Evolutionary conservation across 2,888 invertebrate species (phyloP), one percentile per base, ranked within the genome.

Genomic region (Diarsia dahlii): DNA sequence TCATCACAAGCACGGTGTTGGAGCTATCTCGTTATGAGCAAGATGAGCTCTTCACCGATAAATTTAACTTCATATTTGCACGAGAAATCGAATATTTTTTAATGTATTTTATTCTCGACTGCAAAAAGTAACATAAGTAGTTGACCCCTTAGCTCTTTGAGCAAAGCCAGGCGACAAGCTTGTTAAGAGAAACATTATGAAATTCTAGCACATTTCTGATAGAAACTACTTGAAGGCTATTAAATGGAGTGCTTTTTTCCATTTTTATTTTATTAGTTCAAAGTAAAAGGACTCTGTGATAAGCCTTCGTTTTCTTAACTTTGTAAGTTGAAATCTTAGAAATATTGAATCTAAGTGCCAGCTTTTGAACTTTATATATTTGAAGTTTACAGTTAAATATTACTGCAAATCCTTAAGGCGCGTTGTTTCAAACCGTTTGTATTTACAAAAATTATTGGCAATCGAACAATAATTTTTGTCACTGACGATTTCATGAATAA

Each of bases 111-210:
- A 63, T 34, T 50, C n/a, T 71, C 13, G 8, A 63, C 46, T 20
- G 28, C 20, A n/a, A 50, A 78, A 70, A 58, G 18, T 48, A 60
- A 71, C 60, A 50, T 23, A 79, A 68, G 34, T 60, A 71, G 45
- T 63, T 68, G 74, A 74, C 74, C 74, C 28, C n/a, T 8, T 13
- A 46, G 67, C 45, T 74, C 83, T 81, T 82, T 69, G 56, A 82
- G 68, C n/a, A 74, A 82, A 82, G 71, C 60, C 63, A 74, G 45
- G 15, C 39, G 34, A 28, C 58, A 74, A 71, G 67, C 67, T 79
- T 78, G 74, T 82, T 71, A 82, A 68, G 46, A 70, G 67, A 74
- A 81, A 74, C 60, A 82, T 82, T 82, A 82, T 82, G 20, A 69
- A 79, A 71, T 82, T 82, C 74, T 48, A n/a, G 60, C 68, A 68